phyloP scores from a whole-genome alignment of 2,888 invertebrate genomes.

The Trissolcus japonicus region DNA sequence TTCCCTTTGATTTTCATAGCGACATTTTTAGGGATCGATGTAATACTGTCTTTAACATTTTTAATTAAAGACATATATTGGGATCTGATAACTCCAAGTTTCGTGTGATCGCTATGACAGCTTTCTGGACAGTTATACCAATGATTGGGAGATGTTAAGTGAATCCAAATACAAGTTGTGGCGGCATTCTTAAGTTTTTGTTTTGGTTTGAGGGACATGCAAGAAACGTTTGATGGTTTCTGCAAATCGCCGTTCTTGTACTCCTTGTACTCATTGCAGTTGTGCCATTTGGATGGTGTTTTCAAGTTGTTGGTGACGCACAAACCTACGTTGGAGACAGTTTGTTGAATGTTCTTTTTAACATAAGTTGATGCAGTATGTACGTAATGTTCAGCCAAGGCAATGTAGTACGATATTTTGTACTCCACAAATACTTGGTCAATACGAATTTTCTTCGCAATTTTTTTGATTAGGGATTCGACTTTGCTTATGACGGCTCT shows the following conservation, averaged over 20 bases:
- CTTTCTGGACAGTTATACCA: slow-evolving; percentile 27
- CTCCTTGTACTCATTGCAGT: slow-evolving; percentile 2
- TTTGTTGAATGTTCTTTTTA: not conserved
- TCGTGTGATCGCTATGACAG: slow-evolving; percentile 4
- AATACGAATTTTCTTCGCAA: not conserved
- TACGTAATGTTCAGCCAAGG: not conserved
- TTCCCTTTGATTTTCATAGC: too few relatives aligned
- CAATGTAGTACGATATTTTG: not conserved
- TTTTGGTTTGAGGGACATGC: not conserved
- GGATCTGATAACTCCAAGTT: not conserved
- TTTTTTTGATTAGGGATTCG: not conserved
- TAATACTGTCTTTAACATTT: too few relatives aligned
- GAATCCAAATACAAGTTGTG: slow-evolving; percentile 13
- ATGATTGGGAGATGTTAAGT: not conserved
- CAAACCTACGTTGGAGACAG: not conserved
- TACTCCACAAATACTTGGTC: not conserved
- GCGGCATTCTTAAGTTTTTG: not conserved
- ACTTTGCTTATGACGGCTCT: not conserved
- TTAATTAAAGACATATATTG: too few relatives aligned
- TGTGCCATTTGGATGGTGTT: not conserved
- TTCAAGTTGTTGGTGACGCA: slow-evolving; percentile 4
- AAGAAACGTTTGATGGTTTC: not conserved
- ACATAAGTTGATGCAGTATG: not conserved
- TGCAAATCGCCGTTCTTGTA: slow-evolving; percentile 3
- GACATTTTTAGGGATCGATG: too few relatives aligned